phyloP scores from a whole-genome alignment of 2,113 vertebrate species.

The Pampusana beccarii region DNA sequence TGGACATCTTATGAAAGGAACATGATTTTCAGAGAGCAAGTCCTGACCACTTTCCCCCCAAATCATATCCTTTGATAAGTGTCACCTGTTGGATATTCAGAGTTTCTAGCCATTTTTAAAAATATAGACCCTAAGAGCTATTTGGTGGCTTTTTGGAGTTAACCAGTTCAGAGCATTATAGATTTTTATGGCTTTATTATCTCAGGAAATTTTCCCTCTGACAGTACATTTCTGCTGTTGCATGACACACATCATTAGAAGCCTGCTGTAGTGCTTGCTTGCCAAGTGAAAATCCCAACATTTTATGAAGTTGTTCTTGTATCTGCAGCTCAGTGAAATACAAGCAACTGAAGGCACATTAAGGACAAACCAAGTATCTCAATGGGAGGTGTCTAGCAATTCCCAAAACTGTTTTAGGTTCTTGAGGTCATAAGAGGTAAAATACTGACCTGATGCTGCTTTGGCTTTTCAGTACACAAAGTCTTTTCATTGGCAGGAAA shows the following conservation, averaged over 20 bases:
- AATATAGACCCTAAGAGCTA: background rate
- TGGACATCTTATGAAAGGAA: background rate
- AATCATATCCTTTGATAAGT: background rate
- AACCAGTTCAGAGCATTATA: background rate
- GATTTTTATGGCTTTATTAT: background rate
- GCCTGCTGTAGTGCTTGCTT: background rate
- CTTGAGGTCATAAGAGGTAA: background rate
- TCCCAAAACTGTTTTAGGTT: background rate
- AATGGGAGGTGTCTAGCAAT: background rate
- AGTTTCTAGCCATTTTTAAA: background rate
- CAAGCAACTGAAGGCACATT: background rate
- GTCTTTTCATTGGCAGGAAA: background rate
- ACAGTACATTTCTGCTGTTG: background rate
- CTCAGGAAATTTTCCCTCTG: background rate
- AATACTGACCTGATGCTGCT: background rate
- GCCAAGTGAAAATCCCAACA: background rate
- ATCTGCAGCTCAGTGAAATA: background rate
- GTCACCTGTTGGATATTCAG: fast-evolving
- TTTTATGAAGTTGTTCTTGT: background rate
- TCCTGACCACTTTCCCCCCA: background rate
- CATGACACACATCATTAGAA: background rate
- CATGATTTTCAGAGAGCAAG: background rate
- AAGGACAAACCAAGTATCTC: background rate
- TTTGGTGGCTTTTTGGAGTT: background rate
- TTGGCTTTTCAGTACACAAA: background rate